Evolutionary conservation across 2,797 vertebrate species (phyloP).

Genomic region (Lates japonicus): DNA sequence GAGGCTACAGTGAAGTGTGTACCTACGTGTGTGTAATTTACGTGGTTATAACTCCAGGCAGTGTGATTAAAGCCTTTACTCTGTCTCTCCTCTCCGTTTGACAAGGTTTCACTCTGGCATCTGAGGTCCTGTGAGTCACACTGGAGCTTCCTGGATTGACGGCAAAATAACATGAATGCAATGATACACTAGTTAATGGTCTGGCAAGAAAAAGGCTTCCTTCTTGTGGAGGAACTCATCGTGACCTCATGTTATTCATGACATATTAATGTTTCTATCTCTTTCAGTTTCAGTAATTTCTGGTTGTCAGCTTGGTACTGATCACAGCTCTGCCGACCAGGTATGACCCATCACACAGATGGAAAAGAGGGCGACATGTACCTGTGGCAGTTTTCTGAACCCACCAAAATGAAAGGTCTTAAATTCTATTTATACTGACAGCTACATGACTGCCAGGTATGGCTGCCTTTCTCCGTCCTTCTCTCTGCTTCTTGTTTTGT

Average conservation of each 20-base stretch:
- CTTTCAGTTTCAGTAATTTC: neutral
- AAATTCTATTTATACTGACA: conserved; percentile 12
- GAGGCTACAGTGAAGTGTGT: conserved; percentile 40
- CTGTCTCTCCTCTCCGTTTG: conserved; percentile 7
- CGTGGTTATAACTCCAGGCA: conserved; percentile 27
- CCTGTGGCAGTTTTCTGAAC: conserved; percentile 33
- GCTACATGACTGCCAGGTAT: conserved; percentile 28
- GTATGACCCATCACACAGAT: neutral
- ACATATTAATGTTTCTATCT: neutral
- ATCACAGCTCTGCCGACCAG: neutral
- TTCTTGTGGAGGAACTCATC: neutral
- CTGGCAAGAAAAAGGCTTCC: no score
- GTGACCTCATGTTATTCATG: neutral
- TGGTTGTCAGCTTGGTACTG: conserved; percentile 16
- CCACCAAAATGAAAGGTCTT: conserved; percentile 27
- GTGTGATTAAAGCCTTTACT: conserved; percentile 52
- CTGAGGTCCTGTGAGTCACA: conserved; percentile 47
- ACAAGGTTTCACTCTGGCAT: conserved; percentile 51
- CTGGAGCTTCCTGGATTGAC: conserved; percentile 8
- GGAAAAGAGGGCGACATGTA: neutral
- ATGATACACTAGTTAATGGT: neutral
- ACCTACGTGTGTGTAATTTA: neutral
- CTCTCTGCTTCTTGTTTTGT: conserved; percentile 18
- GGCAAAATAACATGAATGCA: conserved; percentile 12
- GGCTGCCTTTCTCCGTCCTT: conserved; percentile 22